phyloP scores from a whole-genome alignment of 2,888 invertebrate genomes.

The Philereme transversata region DNA sequence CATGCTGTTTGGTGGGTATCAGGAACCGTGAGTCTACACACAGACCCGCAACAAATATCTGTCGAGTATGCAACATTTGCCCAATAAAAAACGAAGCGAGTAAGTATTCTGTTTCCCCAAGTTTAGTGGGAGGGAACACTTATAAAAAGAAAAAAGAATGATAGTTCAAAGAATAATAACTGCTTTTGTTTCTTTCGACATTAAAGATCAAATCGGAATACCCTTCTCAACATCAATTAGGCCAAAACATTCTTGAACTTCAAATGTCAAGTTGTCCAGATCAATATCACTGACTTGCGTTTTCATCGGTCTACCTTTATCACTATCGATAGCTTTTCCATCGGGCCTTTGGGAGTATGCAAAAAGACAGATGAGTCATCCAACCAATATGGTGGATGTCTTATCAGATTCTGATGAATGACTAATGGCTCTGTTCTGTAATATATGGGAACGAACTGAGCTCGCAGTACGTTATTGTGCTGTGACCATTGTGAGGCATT shows the following conservation, averaged over 20 bases:
- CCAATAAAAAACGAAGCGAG: too few species aligned
- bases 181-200: slow-evolving; percentile 1
- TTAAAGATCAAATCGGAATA: slow-evolving; percentile 26
- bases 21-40: too few species aligned
- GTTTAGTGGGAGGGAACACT: too few species aligned
- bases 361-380: slow-evolving; percentile 64
- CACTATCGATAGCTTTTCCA: slow-evolving; percentile 46
- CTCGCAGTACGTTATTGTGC: slow-evolving; percentile 47
- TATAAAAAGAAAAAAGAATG: too few species aligned
- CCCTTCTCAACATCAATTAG: slow-evolving; percentile 35
- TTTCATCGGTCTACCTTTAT: slow-evolving; percentile 48
- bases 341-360: slow-evolving; percentile 50
- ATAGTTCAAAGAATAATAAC: too few species aligned
- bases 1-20: too few species aligned
- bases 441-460: slow-evolving; percentile 56
- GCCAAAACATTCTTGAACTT: slow-evolving; percentile 41
- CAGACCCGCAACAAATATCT: too few species aligned
- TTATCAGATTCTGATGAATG: slow-evolving; percentile 60
- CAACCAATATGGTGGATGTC: slow-evolving; percentile 42
- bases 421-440: slow-evolving; percentile 51
- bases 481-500: slow-evolving; percentile 30
- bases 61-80: too few species aligned
- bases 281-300: slow-evolving; percentile 50
- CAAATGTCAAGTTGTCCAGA: slow-evolving; percentile 42
- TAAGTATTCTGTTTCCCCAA: too few species aligned